Evolutionary conservation across 2,797 vertebrate species (phyloP), one percentile per base, ranked within the genome.

Genomic region (Pachyuromys duprasi): DNA sequence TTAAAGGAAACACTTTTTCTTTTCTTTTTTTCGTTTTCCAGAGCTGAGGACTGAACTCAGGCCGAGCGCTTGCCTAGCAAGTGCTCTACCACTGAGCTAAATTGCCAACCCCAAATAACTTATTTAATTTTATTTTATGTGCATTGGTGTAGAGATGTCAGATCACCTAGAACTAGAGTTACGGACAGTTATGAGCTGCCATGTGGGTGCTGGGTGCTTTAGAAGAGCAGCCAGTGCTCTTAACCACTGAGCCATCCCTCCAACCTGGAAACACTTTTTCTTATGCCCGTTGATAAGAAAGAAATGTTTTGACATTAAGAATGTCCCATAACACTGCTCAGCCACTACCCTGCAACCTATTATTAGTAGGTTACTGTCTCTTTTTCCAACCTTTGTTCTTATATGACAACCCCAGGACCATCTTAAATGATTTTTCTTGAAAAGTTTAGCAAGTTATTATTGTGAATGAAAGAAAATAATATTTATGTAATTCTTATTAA

Each of bases 401-500:
- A 5, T 22, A 76, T 76, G 39, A 12, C 49, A 87, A 57, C 14
- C 22, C 55, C 22, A 36, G 82, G 11, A 82, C 39, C 31, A 9
- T 20, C 20, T 82, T 86, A 87, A 87, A 79, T 72, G 86, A 28
- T 86, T 65, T 81, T 81, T n/a, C 74, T 91, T 89, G 69, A 83
- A 90, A 82, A 65, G 89, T 90, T 53, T 78, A 96, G 91, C 33
- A 95, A 92, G 39, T 80, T 18, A 53, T 94, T 70, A 53, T 53
- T 94, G 82, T 62, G 80, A 89, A 93, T 94, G 53, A 67, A 84
- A 84, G 94, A 76, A 92, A 57, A 6, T 36, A 92, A 65, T 82
- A 63, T 63, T 91, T 86, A 62, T 62, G n/a, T 60, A 81, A 11
- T 93, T 81, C 78, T 82, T 92, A 79, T 62, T 70, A 57, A 75